phyloP scores from a whole-genome alignment of 2,113 vertebrate genomes.

The Passerina amoena region DNA sequence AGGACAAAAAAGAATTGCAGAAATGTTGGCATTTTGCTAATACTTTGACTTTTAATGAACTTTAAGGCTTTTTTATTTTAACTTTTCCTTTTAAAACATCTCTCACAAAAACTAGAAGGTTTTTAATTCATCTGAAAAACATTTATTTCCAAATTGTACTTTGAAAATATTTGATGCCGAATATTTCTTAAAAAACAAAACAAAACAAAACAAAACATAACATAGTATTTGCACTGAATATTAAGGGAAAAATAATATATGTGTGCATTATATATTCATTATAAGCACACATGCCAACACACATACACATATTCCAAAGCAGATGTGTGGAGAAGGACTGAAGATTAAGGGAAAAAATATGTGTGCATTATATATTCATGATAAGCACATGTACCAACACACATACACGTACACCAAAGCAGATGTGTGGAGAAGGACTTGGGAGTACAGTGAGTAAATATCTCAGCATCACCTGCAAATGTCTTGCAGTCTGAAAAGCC shows the following conservation, averaged over 20 bases:
- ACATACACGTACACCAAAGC: background rate
- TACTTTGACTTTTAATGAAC: background rate
- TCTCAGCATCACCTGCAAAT: background rate
- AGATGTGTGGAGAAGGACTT: background rate
- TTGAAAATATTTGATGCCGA: background rate
- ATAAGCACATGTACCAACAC: background rate
- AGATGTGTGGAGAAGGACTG: background rate
- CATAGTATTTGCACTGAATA: background rate
- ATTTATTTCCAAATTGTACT: background rate
- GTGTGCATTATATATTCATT: background rate
- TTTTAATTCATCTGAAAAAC: background rate
- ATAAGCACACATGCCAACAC: background rate
- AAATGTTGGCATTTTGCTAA: background rate
- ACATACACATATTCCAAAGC: background rate
- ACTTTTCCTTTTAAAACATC: background rate
- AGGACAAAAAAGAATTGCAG: background rate
- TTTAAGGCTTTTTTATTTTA: background rate
- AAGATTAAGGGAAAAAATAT: background rate
- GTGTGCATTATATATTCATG: background rate
- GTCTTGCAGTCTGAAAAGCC: background rate
- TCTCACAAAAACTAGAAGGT: background rate
- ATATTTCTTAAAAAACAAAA: background rate
- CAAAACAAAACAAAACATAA: too few species aligned
- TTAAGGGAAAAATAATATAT: background rate
- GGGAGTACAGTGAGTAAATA: rapidly evolving